A percentile compares a stretch with the other conserved stretches of the same genome.
phyloP scores from a whole-genome alignment of 1,140 invertebrate species.

The Dufourea novaeangliae region DNA sequence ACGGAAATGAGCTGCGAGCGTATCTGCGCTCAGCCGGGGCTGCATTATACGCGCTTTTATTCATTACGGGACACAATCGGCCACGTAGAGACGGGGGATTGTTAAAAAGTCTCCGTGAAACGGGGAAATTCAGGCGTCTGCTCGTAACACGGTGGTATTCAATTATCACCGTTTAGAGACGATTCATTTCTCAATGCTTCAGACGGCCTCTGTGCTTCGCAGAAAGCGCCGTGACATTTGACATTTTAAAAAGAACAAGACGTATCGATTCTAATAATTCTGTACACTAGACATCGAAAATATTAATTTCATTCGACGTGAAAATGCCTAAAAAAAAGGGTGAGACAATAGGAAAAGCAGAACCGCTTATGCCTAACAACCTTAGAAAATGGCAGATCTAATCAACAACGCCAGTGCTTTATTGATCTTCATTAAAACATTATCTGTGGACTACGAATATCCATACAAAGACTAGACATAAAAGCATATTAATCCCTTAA shows the following conservation, averaged over 20 bases:
- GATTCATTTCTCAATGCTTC: background rate
- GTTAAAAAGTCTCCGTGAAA: slow-evolving; percentile 17
- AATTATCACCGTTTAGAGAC: slow-evolving; percentile 8
- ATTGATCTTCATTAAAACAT: no score
- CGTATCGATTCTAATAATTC: slow-evolving; percentile 3
- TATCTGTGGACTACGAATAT: no score
- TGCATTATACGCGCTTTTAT: slow-evolving; percentile 57
- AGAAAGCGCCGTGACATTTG: slow-evolving; percentile 22
- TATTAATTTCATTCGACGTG: no score
- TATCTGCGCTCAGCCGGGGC: slow-evolving; percentile 30
- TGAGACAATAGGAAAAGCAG: no score
- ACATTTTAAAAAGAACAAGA: background rate
- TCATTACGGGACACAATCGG: slow-evolving; percentile 57
- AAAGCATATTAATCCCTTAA: no score
- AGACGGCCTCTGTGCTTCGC: background rate
- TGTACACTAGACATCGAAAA: no score
- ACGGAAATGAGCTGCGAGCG: slow-evolving; percentile 62
- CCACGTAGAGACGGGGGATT: slow-evolving; percentile 12
- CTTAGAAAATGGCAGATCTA: no score
- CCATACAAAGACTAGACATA: no score
- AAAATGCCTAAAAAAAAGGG: no score
- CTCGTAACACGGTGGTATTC: slow-evolving; percentile 20
- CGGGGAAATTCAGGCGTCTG: slow-evolving; percentile 29
- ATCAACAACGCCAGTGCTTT: no score
- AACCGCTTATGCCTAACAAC: no score